These are phyloP conservation scores for Pollenia labialis DNA, from an alignment of 2,888 invertebrate species.

Conservation along the genomic window DNA sequence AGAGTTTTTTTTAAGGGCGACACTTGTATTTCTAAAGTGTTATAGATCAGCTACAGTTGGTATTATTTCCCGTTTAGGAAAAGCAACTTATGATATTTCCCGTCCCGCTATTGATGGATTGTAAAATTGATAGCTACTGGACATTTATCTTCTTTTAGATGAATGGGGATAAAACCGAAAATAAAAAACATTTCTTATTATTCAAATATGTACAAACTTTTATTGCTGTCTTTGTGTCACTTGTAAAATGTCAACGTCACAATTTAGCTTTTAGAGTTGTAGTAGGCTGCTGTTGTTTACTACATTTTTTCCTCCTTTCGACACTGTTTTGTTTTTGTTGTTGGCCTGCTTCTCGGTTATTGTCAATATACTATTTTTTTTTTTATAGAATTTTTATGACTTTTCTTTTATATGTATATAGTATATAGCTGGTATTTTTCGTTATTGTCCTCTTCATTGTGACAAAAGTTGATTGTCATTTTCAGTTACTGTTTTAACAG, in stretches of 20 bases:
- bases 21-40: neutral
- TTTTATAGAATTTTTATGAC: conserved; percentile 47
- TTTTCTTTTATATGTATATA: conserved; percentile 19
- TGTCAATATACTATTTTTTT: conserved; percentile 54
- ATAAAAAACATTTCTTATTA: conserved; percentile 39
- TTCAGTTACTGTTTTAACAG: conserved; percentile 61
- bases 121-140: conserved; percentile 48
- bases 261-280: conserved; percentile 56
- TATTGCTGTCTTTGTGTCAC: conserved; percentile 64
- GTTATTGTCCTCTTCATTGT: conserved; percentile 51
- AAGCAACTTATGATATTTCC: neutral
- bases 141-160: conserved; percentile 49
- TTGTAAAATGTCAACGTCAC: conserved; percentile 69
- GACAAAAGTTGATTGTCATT: conserved; percentile 69
- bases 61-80: conserved; percentile 12
- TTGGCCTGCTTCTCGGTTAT: conserved; percentile 6
- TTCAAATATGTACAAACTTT: conserved; percentile 62
- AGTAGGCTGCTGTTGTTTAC: conserved; percentile 40
- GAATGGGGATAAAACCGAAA: conserved; percentile 13
- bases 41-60: neutral
- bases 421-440: conserved; percentile 27
- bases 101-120: conserved; percentile 20
- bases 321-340: conserved; percentile 26
- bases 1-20: neutral
- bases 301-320: neutral